Evolutionary conservation across 2,888 invertebrate species (phyloP).

Genomic region (Trissolcus brochymenae): DNA sequence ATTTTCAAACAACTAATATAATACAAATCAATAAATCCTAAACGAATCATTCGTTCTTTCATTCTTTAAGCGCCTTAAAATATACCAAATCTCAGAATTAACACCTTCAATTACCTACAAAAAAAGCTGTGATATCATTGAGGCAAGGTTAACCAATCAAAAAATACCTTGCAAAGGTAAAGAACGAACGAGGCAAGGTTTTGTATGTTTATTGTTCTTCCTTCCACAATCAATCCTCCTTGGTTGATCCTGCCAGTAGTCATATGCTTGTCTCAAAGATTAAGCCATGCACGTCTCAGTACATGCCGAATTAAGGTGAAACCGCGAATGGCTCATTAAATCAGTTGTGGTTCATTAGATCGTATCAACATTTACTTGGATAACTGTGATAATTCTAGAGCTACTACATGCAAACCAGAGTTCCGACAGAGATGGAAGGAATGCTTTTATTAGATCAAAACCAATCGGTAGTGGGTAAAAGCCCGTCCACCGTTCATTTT

Average conservation of each 20-base stretch:
- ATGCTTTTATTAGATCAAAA: constrained; percentile 73
- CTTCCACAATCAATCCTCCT: constrained; percentile 56
- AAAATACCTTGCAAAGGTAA: too few relatives aligned
- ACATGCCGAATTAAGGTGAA: constrained; percentile 79
- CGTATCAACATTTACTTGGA: constrained; percentile 67
- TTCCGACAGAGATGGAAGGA: constrained; percentile 72
- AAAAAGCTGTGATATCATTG: too few relatives aligned
- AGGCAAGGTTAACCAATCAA: too few relatives aligned
- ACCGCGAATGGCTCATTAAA: constrained; percentile 81
- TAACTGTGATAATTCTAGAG: constrained; percentile 81
- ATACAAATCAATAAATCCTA: too few relatives aligned
- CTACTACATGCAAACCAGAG: constrained; percentile 81
- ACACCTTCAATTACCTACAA: too few relatives aligned
- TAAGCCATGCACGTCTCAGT: constrained; percentile 84
- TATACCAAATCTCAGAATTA: too few relatives aligned
- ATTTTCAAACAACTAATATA: too few relatives aligned
- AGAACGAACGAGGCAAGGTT: too few relatives aligned
- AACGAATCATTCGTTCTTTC: too few relatives aligned
- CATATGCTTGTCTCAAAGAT: constrained; percentile 84
- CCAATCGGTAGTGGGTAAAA: constrained; percentile 75
- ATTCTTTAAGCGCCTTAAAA: too few relatives aligned
- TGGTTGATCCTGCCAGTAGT: constrained; percentile 79
- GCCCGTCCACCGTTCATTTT: constrained; percentile 75
- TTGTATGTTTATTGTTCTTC: too few relatives aligned
- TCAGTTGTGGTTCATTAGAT: constrained; percentile 80